phyloP scores from a whole-genome alignment of 2,888 invertebrate species.

The Diabrotica balteata region DNA sequence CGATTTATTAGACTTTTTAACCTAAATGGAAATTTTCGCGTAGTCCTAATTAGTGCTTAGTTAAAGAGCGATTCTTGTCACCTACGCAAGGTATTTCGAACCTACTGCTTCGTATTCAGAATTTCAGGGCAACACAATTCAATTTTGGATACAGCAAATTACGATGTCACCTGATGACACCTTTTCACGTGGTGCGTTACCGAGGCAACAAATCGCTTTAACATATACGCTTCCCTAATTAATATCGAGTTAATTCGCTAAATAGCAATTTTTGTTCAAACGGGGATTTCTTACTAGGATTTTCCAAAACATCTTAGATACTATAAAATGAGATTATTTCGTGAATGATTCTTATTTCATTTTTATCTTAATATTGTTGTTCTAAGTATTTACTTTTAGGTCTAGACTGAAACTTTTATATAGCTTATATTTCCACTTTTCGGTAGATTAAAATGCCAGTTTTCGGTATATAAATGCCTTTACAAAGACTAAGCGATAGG shows the following conservation, averaged over 20 bases:
- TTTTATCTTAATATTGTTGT: no score
- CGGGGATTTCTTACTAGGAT: no score
- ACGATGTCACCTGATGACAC: slow-evolving; percentile 35
- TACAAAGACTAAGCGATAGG: no score
- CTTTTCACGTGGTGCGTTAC: slow-evolving; percentile 21
- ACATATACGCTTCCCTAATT: background rate
- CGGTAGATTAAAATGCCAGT: no score
- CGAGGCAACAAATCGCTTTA: slow-evolving; percentile 31
- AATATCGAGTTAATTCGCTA: background rate
- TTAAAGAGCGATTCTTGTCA: background rate
- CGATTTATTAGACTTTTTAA: no score
- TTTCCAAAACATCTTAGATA: no score
- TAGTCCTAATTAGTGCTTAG: background rate
- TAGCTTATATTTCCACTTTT: no score
- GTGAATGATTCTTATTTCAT: no score
- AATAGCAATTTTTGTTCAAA: background rate
- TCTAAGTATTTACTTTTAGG: no score
- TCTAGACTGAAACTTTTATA: no score
- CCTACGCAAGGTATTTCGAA: background rate
- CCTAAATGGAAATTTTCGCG: background rate
- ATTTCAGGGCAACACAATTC: slow-evolving; percentile 32
- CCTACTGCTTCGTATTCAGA: background rate
- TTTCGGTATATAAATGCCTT: no score
- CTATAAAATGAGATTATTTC: no score
- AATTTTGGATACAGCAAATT: slow-evolving; percentile 34